These are phyloP conservation scores for Idaea dimidiata DNA, from an alignment of 2,888 invertebrate species.

Conservation along the genomic window DNA sequence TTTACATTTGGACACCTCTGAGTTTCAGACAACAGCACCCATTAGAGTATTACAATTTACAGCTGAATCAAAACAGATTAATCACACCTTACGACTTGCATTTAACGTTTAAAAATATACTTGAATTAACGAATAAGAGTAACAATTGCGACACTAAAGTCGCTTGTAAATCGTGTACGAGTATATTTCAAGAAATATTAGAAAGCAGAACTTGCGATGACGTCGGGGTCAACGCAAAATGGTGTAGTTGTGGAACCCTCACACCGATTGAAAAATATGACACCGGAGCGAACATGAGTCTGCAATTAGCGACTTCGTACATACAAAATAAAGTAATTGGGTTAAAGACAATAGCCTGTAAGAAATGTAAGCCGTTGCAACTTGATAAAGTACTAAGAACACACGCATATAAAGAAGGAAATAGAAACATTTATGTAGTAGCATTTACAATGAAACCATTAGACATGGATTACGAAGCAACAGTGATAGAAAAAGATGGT, in stretches of 20 bases:
- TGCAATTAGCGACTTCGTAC: conserved; percentile 57
- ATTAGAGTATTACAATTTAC: conserved; percentile 78
- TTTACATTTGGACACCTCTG: conserved; percentile 85
- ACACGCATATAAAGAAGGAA: conserved; percentile 53
- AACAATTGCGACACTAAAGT: background rate
- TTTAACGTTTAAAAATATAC: conserved; percentile 80
- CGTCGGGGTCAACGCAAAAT: conserved; percentile 84
- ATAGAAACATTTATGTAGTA: conserved; percentile 76
- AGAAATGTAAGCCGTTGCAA: conserved; percentile 72
- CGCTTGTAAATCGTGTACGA: conserved; percentile 83
- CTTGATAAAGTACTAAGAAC: conserved; percentile 71
- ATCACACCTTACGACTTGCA: conserved; percentile 89
- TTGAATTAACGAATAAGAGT: conserved; percentile 33
- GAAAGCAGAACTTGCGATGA: conserved; percentile 83
- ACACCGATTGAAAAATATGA: conserved; percentile 50
- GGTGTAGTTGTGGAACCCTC: conserved; percentile 85
- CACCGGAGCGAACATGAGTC: conserved; percentile 61
- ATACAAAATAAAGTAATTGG: conserved; percentile 37
- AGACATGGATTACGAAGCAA: conserved; percentile 83
- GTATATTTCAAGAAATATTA: conserved; percentile 81
- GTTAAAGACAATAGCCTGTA: conserved; percentile 47
- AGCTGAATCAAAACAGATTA: conserved; percentile 83
- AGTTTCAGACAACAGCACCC: conserved; percentile 79
- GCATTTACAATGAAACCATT: conserved; percentile 83
- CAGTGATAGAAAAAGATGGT: conserved; percentile 65